Conservation (phyloP, 2,888 invertebrate species). For the Amblyjoppa fuscipennis region DNA sequence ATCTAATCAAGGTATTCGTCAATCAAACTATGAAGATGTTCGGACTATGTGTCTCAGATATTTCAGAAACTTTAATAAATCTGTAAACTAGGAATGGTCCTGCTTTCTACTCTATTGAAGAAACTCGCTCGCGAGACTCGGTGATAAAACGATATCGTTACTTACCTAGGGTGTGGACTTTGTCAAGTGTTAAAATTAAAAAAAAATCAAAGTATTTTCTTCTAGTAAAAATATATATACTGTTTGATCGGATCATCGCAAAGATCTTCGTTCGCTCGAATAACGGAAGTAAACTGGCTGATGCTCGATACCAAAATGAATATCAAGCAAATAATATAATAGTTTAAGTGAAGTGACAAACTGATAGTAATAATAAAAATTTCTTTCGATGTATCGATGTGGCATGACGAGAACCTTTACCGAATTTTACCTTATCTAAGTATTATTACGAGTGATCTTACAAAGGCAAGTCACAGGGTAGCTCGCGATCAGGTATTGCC, state of each 20-base stretch:
- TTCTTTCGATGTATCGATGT: constrained; percentile 2
- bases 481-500: background rate
- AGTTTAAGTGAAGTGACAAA: constrained; percentile 2
- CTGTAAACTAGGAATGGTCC: constrained; percentile 45
- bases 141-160: background rate
- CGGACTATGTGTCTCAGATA: constrained; percentile 61
- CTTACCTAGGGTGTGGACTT: background rate
- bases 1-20: constrained; percentile 48
- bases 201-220: constrained; percentile 18
- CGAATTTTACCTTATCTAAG: background rate
- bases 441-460: background rate
- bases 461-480: background rate
- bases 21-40: constrained; percentile 67
- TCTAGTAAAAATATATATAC: constrained; percentile 1
- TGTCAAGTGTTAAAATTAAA: background rate
- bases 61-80: constrained; percentile 63
- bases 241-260: background rate
- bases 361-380: constrained; percentile 6
- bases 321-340: constrained; percentile 5
- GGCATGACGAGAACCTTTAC: background rate
- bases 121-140: background rate
- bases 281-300: background rate
- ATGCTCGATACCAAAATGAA: background rate
- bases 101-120: background rate
- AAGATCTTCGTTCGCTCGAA: background rate